A percentile compares a stretch with the other conserved stretches of the same genome.
phyloP scores from a whole-genome alignment of 2,888 invertebrate species.

The Antitype chi region DNA sequence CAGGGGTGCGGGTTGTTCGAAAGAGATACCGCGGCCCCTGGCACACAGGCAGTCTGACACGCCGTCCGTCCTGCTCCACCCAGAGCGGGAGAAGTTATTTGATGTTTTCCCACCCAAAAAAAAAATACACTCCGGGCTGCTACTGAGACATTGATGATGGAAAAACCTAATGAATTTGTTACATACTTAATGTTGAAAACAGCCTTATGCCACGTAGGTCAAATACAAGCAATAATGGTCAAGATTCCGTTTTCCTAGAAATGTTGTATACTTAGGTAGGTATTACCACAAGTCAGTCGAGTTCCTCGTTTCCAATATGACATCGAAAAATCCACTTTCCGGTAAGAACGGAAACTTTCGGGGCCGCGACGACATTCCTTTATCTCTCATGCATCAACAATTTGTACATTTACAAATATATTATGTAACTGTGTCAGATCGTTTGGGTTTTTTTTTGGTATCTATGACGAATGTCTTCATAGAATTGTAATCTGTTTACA shows the following conservation, averaged over 20 bases:
- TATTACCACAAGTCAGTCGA: background rate
- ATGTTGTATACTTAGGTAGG: background rate
- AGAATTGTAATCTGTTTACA: conserved; percentile 29
- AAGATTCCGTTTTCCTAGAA: conserved; percentile 8
- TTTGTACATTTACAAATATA: conserved; percentile 11
- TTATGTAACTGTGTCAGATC: conserved; percentile 33
- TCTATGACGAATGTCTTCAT: conserved; percentile 22
- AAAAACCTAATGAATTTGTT: background rate
- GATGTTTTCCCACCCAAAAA: too few species aligned
- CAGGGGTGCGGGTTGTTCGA: too few species aligned
- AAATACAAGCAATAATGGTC: background rate
- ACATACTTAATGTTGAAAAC: background rate
- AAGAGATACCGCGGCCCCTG: too few species aligned
- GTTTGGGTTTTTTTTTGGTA: conserved; percentile 9
- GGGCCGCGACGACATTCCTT: conserved; percentile 31
- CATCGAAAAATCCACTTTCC: conserved; percentile 14
- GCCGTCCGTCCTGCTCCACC: too few species aligned
- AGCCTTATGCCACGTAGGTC: background rate
- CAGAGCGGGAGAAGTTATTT: too few species aligned
- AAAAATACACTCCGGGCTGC: too few species aligned
- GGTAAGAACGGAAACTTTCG: conserved; percentile 10
- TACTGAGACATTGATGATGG: background rate
- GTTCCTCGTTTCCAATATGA: background rate
- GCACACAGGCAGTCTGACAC: too few species aligned
- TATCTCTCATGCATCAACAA: conserved; percentile 10